Percentiles rank a stretch among this genome's conserved stretches.
phyloP scores from a whole-genome alignment of 2,113 vertebrate species.

The Upupa epops region DNA sequence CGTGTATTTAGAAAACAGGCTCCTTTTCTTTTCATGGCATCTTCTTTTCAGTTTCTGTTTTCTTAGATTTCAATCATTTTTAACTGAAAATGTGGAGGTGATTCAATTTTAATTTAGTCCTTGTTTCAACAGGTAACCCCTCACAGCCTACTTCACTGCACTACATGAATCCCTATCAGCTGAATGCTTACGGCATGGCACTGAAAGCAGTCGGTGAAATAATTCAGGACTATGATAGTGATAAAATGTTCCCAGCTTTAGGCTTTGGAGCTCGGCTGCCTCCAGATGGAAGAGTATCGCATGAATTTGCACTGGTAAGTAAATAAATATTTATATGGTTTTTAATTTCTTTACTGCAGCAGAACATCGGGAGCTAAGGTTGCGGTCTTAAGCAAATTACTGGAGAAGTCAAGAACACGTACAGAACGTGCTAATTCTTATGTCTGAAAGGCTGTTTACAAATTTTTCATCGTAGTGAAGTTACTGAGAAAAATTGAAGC shows the following conservation, averaged over 20 bases:
- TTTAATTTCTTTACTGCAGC: neutral
- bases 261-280: conserved; percentile 97
- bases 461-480: neutral
- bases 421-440: neutral
- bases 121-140: conserved; percentile 87
- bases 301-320: conserved; percentile 96
- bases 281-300: conserved; percentile 93
- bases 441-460: neutral
- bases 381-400: neutral
- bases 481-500: neutral
- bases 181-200: conserved; percentile 96
- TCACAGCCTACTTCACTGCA: conserved; percentile 96
- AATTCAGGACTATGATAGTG: conserved; percentile 98
- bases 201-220: conserved; percentile 96
- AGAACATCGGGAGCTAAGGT: neutral
- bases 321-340: neutral
- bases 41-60: neutral
- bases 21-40: neutral
- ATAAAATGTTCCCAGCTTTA: conserved; percentile 98
- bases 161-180: conserved; percentile 97
- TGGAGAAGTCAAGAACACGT: neutral
- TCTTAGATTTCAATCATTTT: neutral
- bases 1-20: neutral
- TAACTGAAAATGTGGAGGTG: neutral
- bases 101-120: neutral